Evolutionary conservation across 2,113 vertebrate species (phyloP), one percentile per base, ranked within the genome.

Genomic region (Ageneiosus marmoratus): DNA sequence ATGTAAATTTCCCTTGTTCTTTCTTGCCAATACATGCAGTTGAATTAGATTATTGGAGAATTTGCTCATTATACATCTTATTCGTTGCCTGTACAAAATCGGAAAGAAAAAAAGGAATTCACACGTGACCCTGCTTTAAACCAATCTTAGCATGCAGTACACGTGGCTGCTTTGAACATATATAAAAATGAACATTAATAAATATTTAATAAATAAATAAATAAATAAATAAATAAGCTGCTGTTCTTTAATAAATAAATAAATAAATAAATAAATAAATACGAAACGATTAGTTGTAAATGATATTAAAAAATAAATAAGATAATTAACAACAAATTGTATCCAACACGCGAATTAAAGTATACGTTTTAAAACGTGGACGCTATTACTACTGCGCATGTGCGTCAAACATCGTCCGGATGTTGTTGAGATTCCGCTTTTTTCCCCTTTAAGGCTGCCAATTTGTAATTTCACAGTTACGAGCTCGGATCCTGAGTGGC

Each of bases 1-100:
- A 92, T 94, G 91, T 90, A 91, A 93, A 94, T 91, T 89, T 92
- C 92, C 91, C 92, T 93, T 94, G 87, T 90, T 89, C 90, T 90
- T 92, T 79, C 85, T 91, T 90, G 87, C 89, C 89, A 92, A 92
- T 94, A 96, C 95, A 96, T 96, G 95, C 96, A 95, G 94, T 93
- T 91, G 93, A 92, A 91, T 91, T 90, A 89, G 91, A 56, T 81
- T 82, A 29, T 69, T 87, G 69, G 83, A 75, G 70, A 83, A 69
- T 87, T 88, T 83, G 86, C 48, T 85, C 86, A 75, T 82, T 79
- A 89, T 93, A 91, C 93, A 92, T 91, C 44, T 44, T 69, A 80
- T 79, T 79, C 46, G 13, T 83, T 77, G 67, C 65, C 51, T 84
- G 84, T 92, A 91, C 87, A 90, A 77, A 84, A 83, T 76, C 56